Percentiles rank a stretch among this genome's conserved stretches.
phyloP scores from a whole-genome alignment of 2,888 invertebrate genomes.

The Conchocele bisecta region DNA sequence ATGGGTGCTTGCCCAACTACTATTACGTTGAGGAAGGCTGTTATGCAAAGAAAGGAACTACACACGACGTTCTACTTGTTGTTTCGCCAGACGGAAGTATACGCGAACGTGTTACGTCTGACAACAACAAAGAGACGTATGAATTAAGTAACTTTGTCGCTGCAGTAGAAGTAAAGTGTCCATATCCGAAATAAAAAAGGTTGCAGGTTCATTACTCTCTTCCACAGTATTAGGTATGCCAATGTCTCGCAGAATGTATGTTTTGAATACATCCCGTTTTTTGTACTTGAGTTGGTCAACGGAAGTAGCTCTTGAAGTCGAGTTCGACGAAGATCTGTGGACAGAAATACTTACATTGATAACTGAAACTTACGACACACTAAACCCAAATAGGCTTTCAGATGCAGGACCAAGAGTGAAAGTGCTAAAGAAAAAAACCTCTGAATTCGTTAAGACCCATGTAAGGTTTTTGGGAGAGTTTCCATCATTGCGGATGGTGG shows the following conservation, averaged over 20 bases:
- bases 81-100: conserved; percentile 46
- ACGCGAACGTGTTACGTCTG: neutral
- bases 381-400: neutral
- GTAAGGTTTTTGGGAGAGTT: no score
- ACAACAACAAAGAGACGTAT: neutral
- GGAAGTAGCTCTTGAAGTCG: conserved; percentile 22
- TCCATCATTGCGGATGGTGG: no score
- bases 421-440: no score
- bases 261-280: conserved; percentile 9
- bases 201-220: conserved; percentile 28
- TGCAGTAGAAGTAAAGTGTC: conserved; percentile 42
- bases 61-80: conserved; percentile 4
- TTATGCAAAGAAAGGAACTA: conserved; percentile 16
- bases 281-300: conserved; percentile 32
- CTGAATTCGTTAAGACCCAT: no score
- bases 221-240: conserved; percentile 30
- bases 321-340: conserved; percentile 1
- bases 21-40: conserved; percentile 39
- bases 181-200: conserved; percentile 22
- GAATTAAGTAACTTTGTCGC: neutral
- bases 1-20: conserved; percentile 18
- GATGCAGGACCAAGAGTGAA: no score
- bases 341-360: neutral
- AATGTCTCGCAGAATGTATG: conserved; percentile 43
- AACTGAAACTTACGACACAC: conserved; percentile 8